A percentile compares a stretch with the other conserved stretches of the same genome.
These are phyloP conservation scores for Etheostoma cragini DNA, from an alignment of 2,113 vertebrate species.

Conservation along the genomic window DNA sequence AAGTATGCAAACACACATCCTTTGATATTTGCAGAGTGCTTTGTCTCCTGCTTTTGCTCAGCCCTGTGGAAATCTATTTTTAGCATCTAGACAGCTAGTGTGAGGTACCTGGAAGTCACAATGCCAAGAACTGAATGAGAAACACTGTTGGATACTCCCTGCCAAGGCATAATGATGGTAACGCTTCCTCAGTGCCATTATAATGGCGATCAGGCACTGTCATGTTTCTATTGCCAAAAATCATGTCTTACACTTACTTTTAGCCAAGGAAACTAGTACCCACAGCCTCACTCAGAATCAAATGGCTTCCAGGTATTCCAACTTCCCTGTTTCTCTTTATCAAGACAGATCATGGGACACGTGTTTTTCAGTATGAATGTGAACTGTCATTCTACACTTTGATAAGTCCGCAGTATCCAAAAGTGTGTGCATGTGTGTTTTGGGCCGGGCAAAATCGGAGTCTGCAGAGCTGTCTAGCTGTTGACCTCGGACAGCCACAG, in stretches of 20 bases:
- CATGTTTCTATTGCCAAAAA: conserved; percentile 71
- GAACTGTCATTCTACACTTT: conserved; percentile 49
- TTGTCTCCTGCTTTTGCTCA: conserved; percentile 64
- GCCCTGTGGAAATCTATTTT: conserved; percentile 74
- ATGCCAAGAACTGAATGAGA: conserved; percentile 76
- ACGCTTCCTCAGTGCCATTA: conserved; percentile 66
- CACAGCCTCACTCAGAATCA: conserved; percentile 70
- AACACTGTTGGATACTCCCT: conserved; percentile 60
- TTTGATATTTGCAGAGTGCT: conserved; percentile 66
- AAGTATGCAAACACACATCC: conserved; percentile 52
- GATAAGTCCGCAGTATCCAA: conserved; percentile 55
- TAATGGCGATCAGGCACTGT: conserved; percentile 56
- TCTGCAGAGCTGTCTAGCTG: conserved; percentile 39
- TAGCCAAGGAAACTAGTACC: conserved; percentile 79
- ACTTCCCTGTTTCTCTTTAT: conserved; percentile 62
- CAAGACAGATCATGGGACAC: conserved; percentile 52
- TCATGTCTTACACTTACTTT: conserved; percentile 67
- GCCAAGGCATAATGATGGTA: conserved; percentile 70
- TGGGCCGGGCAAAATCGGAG: conserved; percentile 37
- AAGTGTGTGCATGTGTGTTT: conserved; percentile 32
- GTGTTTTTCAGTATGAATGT: conserved; percentile 74
- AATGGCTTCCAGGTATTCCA: conserved; percentile 75
- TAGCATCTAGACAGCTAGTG: conserved; percentile 82
- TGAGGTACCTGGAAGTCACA: conserved; percentile 76
- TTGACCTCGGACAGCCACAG: conserved; percentile 49